Evolutionary conservation across 2,888 invertebrate species (phyloP), one percentile per base, ranked within the genome.

Genomic region (Clitarchus hookeri): DNA sequence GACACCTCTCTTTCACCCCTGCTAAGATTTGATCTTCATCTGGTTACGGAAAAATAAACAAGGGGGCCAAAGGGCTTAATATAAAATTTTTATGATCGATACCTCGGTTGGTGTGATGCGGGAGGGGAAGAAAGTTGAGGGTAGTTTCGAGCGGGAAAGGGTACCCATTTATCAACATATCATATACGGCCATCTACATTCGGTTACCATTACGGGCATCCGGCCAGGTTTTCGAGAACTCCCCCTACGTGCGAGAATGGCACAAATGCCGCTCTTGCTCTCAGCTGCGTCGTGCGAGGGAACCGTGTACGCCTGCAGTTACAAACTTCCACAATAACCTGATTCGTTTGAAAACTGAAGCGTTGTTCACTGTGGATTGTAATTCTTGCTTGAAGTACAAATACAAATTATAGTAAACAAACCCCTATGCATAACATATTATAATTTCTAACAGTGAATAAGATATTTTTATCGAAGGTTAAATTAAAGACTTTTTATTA

Each of bases 181-280:
- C 82, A 82, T 82, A 82, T 82, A 82, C 82, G 82, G 23, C 36
- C 82, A 82, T 82, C 82, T 82, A 82, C 27, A 82, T 27, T 82
- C 82, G 82, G 82, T 82, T 82, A 82, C 82, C 82, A 82, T 27
- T 82, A 82, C 44, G 82, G 82, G 82, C 82, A 82, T 82, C 27
- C 27, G 27, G 82, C 82, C 82, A 82, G 44, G 27, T 44, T 82
- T 44, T 82, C 36, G 36, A 82, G 82, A 82, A 26, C 27, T 11
- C 19, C 53, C 1, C 4, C 36, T 36, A 36, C 23, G 82, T 82
- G 82, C 23, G 23, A 82, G 23, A 82, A 36, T 19, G 82, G 82
- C 27, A 82, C 82, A 82, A 82, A 27, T 23, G 11, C 27, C 44
- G 27, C 82, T 44, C 1, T 65, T 48, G 48, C 48, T 13, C 48